A percentile compares a stretch with the other conserved stretches of the same genome.
Conservation (phyloP, 2,888 invertebrate species). For the Acleris laterana region DNA sequence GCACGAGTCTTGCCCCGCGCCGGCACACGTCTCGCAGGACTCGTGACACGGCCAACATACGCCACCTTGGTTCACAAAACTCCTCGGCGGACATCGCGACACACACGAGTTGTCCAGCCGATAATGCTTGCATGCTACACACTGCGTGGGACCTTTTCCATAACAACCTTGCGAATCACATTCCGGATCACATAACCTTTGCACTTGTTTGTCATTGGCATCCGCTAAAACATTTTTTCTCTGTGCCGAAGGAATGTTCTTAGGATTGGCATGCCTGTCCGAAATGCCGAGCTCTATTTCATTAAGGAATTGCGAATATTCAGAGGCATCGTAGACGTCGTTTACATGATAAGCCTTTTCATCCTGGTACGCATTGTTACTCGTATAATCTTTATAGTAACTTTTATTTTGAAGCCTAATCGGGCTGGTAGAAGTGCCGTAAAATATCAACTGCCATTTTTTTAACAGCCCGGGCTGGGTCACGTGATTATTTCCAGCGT, state of each 20-base stretch:
- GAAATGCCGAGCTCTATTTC: conserved; percentile 80
- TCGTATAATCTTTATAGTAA: conserved; percentile 69
- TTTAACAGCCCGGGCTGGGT: conserved; percentile 94
- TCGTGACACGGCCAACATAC: conserved; percentile 95
- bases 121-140: conserved; percentile 92
- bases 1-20: conserved; percentile 93
- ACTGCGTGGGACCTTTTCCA: conserved; percentile 92
- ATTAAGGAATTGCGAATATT: conserved; percentile 84
- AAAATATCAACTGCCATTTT: conserved; percentile 98
- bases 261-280: conserved; percentile 87
- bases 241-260: conserved; percentile 86
- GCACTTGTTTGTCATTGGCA: conserved; percentile 85
- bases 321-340: conserved; percentile 85
- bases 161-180: conserved; percentile 92
- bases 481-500: conserved; percentile 90
- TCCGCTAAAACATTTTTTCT: conserved; percentile 85
- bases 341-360: conserved; percentile 86
- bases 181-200: conserved; percentile 91
- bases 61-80: conserved; percentile 91
- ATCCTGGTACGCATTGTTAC: conserved; percentile 69
- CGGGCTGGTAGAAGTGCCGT: conserved; percentile 95
- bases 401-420: conserved; percentile 87
- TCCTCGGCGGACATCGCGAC: conserved; percentile 92
- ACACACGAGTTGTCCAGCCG: conserved; percentile 93
- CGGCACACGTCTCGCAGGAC: conserved; percentile 94